A percentile compares a stretch with the other conserved stretches of the same genome.
These are phyloP conservation scores for Hoplodrina ambigua DNA, from an alignment of 2,888 invertebrate species.

Conservation along the genomic window DNA sequence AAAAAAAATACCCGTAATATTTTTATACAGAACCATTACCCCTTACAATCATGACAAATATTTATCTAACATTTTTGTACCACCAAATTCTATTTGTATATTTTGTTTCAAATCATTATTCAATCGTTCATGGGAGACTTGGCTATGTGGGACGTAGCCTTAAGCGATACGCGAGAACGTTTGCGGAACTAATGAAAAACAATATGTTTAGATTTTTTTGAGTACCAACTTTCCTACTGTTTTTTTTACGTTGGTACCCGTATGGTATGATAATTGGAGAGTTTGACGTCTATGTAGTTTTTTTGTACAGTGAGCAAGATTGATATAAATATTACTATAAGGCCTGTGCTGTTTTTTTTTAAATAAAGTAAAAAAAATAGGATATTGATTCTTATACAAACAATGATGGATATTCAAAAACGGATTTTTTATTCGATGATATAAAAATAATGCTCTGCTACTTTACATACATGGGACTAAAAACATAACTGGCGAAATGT, in stretches of 20 bases:
- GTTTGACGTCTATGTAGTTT: too few relatives aligned
- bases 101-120: slow-evolving; percentile 77
- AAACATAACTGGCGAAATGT: too few relatives aligned
- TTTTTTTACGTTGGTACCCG: slow-evolving; percentile 24
- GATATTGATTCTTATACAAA: too few relatives aligned
- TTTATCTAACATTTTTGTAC: slow-evolving; percentile 30
- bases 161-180: slow-evolving; percentile 72
- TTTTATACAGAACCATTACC: slow-evolving; percentile 63
- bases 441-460: too few relatives aligned
- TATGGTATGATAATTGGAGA: not conserved
- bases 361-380: too few relatives aligned
- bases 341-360: too few relatives aligned
- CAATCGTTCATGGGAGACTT: slow-evolving; percentile 82
- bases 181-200: slow-evolving; percentile 75
- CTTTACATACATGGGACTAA: too few relatives aligned
- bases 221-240: not conserved
- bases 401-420: too few relatives aligned
- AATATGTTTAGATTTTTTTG: slow-evolving; percentile 43
- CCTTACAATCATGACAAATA: slow-evolving; percentile 16
- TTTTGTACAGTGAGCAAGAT: too few relatives aligned
- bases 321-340: not conserved
- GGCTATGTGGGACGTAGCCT: slow-evolving; percentile 79
- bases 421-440: too few relatives aligned
- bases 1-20: not conserved
- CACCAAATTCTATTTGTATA: slow-evolving; percentile 68